Conservation (phyloP, 1,140 invertebrate genomes). For the Nasonia vitripennis region DNA sequence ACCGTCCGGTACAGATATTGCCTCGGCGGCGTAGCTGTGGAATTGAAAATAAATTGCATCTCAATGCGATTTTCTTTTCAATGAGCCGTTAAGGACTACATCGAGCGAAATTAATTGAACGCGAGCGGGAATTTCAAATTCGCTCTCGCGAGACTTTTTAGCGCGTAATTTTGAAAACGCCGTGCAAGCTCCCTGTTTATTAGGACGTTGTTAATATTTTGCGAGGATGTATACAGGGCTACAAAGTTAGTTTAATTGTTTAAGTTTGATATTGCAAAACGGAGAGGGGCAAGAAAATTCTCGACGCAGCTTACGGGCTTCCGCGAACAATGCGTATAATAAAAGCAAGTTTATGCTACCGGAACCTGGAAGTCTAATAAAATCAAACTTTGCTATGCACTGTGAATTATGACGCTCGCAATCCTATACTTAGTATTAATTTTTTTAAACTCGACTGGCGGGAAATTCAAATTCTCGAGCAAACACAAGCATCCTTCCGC, state of each 20-base stretch:
- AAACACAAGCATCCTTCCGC: too few relatives aligned
- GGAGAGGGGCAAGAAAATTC: background rate
- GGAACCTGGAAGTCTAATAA: too few relatives aligned
- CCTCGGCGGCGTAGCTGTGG: background rate
- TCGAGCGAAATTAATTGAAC: background rate
- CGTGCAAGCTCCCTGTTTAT: background rate
- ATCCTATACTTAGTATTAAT: too few relatives aligned
- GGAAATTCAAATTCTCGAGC: too few relatives aligned
- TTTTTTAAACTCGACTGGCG: too few relatives aligned
- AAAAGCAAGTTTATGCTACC: background rate
- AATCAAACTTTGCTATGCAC: too few relatives aligned
- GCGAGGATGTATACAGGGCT: background rate
- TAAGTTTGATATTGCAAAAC: background rate
- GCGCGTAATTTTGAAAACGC: background rate
- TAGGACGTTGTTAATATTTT: background rate
- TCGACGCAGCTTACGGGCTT: background rate
- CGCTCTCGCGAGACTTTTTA: too few relatives aligned
- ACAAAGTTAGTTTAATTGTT: background rate
- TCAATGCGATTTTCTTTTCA: slow-evolving; percentile 2
- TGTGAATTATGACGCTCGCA: too few relatives aligned
- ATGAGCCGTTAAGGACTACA: background rate
- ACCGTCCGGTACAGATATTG: slow-evolving; percentile 10
- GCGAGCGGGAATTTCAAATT: background rate
- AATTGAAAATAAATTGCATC: slow-evolving; percentile 31
- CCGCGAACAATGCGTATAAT: background rate